A percentile compares a stretch with the other conserved stretches of the same genome.
These are phyloP conservation scores for Aquatica leii DNA, from an alignment of 2,888 invertebrate species.

Conservation along the genomic window DNA sequence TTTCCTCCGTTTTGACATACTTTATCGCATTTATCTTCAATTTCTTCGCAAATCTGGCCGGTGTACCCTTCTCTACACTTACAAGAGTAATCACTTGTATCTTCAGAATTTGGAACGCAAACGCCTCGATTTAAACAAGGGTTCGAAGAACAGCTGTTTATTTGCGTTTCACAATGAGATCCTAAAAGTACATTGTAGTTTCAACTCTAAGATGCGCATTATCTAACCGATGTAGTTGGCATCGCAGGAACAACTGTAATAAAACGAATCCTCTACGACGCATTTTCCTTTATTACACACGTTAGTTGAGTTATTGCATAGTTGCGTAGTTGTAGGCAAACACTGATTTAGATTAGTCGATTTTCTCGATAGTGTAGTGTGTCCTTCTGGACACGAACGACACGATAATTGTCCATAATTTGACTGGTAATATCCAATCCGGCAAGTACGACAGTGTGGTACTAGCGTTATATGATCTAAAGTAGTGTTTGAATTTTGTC, in stretches of 20 bases:
- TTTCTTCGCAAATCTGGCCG: constrained; percentile 63
- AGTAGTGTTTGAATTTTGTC: constrained; percentile 46
- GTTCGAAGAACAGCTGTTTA: constrained; percentile 62
- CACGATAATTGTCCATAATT: constrained; percentile 67
- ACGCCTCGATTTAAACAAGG: constrained; percentile 66
- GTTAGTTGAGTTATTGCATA: constrained; percentile 61
- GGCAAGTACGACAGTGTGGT: constrained; percentile 67
- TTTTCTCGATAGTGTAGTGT: constrained; percentile 60
- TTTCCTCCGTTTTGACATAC: constrained; percentile 63
- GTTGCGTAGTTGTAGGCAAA: constrained; percentile 59
- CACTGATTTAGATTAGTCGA: constrained; percentile 59
- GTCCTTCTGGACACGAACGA: constrained; percentile 65
- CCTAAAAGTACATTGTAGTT: constrained; percentile 60
- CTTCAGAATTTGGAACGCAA: constrained; percentile 55
- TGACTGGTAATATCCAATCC: constrained; percentile 68
- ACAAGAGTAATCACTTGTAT: constrained; percentile 57
- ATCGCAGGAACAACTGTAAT: constrained; percentile 63
- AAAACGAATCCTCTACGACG: constrained; percentile 52
- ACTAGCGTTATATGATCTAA: constrained; percentile 61
- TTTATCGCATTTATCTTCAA: constrained; percentile 53
- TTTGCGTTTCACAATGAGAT: constrained; percentile 63
- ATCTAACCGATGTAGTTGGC: constrained; percentile 62
- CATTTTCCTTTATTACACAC: constrained; percentile 63
- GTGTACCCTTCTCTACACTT: constrained; percentile 62
- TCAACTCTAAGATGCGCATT: too few relatives aligned